A percentile compares a stretch with the other conserved stretches of the same genome.
These are phyloP conservation scores for Scalopus aquaticus DNA, from an alignment of 2,113 vertebrate genomes.

Conservation along the genomic window DNA sequence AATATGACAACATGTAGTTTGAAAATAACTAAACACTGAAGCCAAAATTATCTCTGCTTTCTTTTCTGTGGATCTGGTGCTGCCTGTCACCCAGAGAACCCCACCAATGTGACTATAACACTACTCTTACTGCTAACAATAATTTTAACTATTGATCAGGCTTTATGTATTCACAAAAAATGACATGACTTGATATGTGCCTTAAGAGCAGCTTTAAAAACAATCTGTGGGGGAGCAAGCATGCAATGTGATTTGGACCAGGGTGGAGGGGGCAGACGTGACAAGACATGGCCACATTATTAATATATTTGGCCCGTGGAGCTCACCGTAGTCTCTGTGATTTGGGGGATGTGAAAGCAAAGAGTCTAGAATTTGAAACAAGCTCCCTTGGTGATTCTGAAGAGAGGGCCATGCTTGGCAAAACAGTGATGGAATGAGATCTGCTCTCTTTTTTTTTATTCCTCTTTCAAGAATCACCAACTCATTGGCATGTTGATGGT, in stretches of 20 bases:
- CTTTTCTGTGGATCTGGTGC: neutral
- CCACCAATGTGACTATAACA: neutral
- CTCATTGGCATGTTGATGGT: neutral
- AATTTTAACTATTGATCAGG: neutral
- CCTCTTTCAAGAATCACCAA: neutral
- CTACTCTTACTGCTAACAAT: neutral
- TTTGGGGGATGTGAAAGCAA: neutral
- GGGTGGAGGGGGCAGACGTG: no score
- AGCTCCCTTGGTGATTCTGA: neutral
- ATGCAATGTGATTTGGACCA: neutral
- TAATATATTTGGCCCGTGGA: neutral
- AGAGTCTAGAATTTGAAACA: neutral
- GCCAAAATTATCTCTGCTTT: neutral
- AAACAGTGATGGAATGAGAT: neutral
- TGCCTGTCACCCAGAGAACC: neutral
- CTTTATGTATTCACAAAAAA: neutral
- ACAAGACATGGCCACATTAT: neutral
- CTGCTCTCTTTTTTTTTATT: neutral
- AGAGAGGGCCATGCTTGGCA: neutral
- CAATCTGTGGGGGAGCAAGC: neutral
- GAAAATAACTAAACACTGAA: constrained; percentile 6
- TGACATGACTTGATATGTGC: no score
- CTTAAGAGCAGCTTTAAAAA: neutral
- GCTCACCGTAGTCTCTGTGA: neutral
- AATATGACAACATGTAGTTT: neutral